Conservation (phyloP, 2,113 vertebrate species). For the Nyctibius bracteatus region DNA sequence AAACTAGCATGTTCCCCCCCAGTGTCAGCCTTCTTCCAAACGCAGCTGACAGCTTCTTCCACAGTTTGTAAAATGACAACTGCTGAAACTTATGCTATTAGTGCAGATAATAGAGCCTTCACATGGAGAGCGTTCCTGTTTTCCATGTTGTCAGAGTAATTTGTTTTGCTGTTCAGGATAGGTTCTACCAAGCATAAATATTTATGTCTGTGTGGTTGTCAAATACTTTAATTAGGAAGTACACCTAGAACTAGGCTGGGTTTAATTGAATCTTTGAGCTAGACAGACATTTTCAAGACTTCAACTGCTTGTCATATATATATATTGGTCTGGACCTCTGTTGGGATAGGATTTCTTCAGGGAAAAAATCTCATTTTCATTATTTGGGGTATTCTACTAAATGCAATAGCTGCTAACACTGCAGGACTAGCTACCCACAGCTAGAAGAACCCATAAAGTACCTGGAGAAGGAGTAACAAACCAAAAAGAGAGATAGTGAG, state of each 20-base stretch:
- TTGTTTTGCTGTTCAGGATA: constrained; percentile 62
- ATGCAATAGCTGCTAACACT: neutral
- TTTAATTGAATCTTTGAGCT: constrained; percentile 66
- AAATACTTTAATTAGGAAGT: constrained; percentile 66
- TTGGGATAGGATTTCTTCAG: neutral
- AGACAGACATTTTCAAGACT: constrained; percentile 22
- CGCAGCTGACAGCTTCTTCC: constrained; percentile 36
- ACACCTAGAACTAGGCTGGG: constrained; percentile 13
- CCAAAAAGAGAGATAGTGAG: neutral
- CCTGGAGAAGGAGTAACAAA: neutral
- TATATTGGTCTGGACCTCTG: neutral
- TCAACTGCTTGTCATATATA: neutral
- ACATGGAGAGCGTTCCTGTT: neutral
- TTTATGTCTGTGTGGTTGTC: constrained; percentile 63
- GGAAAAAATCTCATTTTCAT: neutral
- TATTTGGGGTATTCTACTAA: neutral
- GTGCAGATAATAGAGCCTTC: constrained; percentile 59
- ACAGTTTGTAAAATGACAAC: constrained; percentile 9
- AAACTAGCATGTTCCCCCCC: neutral
- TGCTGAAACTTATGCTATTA: constrained; percentile 48
- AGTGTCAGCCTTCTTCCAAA: constrained; percentile 4
- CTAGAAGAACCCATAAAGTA: neutral
- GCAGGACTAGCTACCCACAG: neutral
- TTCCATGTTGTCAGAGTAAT: constrained; percentile 54
- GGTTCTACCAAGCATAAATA: constrained; percentile 68